These are phyloP conservation scores for Amia ocellicauda DNA, from an alignment of 2,113 vertebrate species.

Conservation along the genomic window DNA sequence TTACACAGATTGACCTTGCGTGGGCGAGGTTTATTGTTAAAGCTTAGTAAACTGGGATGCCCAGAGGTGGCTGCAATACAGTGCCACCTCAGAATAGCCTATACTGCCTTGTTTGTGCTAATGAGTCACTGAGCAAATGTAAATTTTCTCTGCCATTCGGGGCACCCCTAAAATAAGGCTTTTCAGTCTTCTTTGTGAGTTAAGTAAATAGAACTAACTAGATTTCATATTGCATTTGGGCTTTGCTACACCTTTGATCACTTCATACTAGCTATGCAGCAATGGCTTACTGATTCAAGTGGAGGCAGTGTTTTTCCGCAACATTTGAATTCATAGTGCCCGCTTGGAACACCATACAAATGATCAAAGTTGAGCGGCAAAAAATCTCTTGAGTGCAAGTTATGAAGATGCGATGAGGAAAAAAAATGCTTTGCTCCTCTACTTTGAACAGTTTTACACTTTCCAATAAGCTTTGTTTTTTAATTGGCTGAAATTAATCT, in stretches of 20 bases:
- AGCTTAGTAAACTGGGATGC: too few relatives aligned
- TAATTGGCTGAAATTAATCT: slow-evolving; percentile 99
- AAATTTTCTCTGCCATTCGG: not conserved
- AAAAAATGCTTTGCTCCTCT: slow-evolving; percentile 61
- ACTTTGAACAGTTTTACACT: slow-evolving; percentile 92
- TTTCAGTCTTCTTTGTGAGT: not conserved
- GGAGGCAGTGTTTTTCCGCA: slow-evolving; percentile 43
- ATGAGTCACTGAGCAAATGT: not conserved
- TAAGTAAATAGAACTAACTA: not conserved
- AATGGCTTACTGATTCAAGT: slow-evolving; percentile 45
- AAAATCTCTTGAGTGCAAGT: slow-evolving; percentile 66
- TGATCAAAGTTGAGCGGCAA: slow-evolving; percentile 65
- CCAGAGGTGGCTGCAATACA: too few relatives aligned
- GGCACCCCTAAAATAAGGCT: not conserved
- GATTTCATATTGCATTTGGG: not conserved
- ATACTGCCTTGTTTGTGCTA: not conserved
- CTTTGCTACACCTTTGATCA: not conserved
- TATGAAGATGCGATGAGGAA: slow-evolving; percentile 69
- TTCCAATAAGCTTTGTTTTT: slow-evolving; percentile 99
- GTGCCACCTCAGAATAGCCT: too few relatives aligned
- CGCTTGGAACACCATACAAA: slow-evolving; percentile 64
- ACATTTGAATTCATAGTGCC: slow-evolving; percentile 61
- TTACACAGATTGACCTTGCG: too few relatives aligned
- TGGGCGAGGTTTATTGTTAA: too few relatives aligned
- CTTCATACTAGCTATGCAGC: slow-evolving; percentile 23